These are phyloP conservation scores for Hycleus phaleratus DNA, from an alignment of 1,140 invertebrate species.

Conservation along the genomic window DNA sequence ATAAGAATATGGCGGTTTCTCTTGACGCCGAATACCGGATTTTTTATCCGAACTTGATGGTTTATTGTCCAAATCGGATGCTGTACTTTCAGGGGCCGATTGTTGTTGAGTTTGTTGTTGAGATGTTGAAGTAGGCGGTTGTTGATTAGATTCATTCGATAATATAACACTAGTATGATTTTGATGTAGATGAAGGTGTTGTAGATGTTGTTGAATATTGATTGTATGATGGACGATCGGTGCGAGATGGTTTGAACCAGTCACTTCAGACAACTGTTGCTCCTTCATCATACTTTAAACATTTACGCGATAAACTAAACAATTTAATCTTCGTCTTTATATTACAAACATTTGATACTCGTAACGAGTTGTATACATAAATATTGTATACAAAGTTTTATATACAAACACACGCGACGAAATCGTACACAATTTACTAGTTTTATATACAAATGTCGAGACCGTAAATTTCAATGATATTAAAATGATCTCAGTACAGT, in stretches of 20 bases:
- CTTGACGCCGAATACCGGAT: slow-evolving; percentile 49
- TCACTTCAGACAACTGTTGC: slow-evolving; percentile 35
- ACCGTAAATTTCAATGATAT: slow-evolving; percentile 33
- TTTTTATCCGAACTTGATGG: slow-evolving; percentile 36
- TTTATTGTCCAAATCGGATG: slow-evolving; percentile 28
- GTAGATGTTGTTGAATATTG: slow-evolving; percentile 35
- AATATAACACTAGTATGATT: slow-evolving; percentile 32
- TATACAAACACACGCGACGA: slow-evolving; percentile 37
- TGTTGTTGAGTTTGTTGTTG: slow-evolving; percentile 11
- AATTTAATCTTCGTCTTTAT: slow-evolving; percentile 35
- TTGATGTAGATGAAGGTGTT: slow-evolving; percentile 34
- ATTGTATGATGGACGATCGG: slow-evolving; percentile 31
- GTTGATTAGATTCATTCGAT: slow-evolving; percentile 22
- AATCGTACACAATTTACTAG: slow-evolving; percentile 36
- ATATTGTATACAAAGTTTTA: slow-evolving; percentile 40
- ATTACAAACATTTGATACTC: slow-evolving; percentile 39
- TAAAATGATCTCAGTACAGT: slow-evolving; percentile 19
- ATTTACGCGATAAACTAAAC: slow-evolving; percentile 37
- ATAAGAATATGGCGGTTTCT: slow-evolving; percentile 95
- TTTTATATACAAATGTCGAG: slow-evolving; percentile 36
- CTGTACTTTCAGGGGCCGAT: slow-evolving; percentile 27
- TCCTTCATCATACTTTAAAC: slow-evolving; percentile 41
- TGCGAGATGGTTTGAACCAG: slow-evolving; percentile 21
- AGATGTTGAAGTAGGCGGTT: background rate
- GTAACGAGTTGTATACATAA: slow-evolving; percentile 35